A percentile compares a stretch with the other conserved stretches of the same genome.
phyloP scores from a whole-genome alignment of 1,140 invertebrate genomes.

The Epicauta chinensis region DNA sequence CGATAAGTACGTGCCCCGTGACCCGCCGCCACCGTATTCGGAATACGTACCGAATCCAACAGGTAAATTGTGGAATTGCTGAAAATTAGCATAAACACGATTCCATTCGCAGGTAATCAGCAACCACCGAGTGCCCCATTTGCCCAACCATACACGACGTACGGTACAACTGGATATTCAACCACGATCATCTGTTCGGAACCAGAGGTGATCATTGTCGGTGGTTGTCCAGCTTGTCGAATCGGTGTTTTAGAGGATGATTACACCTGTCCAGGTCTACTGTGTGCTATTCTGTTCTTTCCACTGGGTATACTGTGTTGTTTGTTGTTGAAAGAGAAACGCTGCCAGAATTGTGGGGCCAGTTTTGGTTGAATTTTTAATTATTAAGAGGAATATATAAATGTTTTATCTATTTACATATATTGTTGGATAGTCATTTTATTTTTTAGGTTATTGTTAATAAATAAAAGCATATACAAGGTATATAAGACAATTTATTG shows the following conservation, averaged over 20 bases:
- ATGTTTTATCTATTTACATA: no score
- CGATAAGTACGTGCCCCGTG: no score
- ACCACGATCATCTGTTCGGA: slow-evolving; percentile 42
- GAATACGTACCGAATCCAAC: slow-evolving; percentile 19
- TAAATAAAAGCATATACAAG: no score
- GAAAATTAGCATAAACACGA: slow-evolving; percentile 22
- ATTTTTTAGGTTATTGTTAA: no score
- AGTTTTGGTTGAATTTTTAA: slow-evolving; percentile 59
- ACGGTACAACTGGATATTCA: slow-evolving; percentile 22
- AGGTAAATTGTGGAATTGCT: slow-evolving; percentile 51
- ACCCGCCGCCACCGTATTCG: no score
- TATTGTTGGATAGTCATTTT: no score
- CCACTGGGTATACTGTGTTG: slow-evolving; percentile 79
- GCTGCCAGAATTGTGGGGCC: slow-evolving; percentile 79
- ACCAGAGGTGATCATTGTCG: slow-evolving; percentile 63
- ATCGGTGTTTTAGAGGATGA: slow-evolving; percentile 80
- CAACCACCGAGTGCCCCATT: no score
- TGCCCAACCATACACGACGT: not conserved
- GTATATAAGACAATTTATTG: no score
- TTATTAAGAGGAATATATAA: no score
- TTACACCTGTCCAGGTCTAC: slow-evolving; percentile 71
- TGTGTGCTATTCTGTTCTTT: slow-evolving; percentile 81
- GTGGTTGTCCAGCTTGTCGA: slow-evolving; percentile 75
- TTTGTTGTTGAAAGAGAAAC: slow-evolving; percentile 65
- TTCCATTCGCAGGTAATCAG: not conserved